phyloP scores from a whole-genome alignment of 2,113 vertebrate species.

The Salvator merianae region DNA sequence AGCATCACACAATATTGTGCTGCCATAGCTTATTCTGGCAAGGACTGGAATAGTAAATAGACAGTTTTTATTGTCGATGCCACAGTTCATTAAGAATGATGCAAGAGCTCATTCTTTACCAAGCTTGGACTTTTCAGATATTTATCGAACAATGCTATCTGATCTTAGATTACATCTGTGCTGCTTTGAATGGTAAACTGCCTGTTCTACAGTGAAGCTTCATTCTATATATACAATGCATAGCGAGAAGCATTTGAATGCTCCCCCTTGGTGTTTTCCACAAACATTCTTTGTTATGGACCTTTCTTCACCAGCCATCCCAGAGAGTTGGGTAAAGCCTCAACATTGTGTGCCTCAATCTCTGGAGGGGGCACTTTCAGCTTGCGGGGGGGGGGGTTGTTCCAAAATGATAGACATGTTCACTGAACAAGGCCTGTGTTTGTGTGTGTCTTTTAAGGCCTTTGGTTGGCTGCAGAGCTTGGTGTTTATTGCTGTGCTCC shows the following conservation, averaged over 20 bases:
- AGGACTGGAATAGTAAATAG: constrained; percentile 38
- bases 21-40: constrained; percentile 37
- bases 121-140: constrained; percentile 24
- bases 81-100: constrained; percentile 29
- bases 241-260: constrained; percentile 25
- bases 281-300: constrained; percentile 21
- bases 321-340: constrained; percentile 15
- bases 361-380: too few species aligned
- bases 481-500: too few species aligned
- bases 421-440: too few species aligned
- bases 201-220: constrained; percentile 42
- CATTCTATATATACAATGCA: constrained; percentile 16
- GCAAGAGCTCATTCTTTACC: constrained; percentile 40
- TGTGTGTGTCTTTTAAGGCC: too few species aligned
- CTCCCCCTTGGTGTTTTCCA: constrained; percentile 32
- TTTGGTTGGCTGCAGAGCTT: too few species aligned
- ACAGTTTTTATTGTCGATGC: not conserved
- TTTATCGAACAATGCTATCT: constrained; percentile 43
- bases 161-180: constrained; percentile 48
- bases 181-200: constrained; percentile 25
- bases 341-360: not conserved
- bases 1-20: constrained; percentile 26
- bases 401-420: too few species aligned
- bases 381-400: too few species aligned
- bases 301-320: constrained; percentile 10